A percentile compares a stretch with the other conserved stretches of the same genome.
These are phyloP conservation scores for Bradysia coprophila DNA, from an alignment of 1,140 invertebrate species.

Conservation along the genomic window DNA sequence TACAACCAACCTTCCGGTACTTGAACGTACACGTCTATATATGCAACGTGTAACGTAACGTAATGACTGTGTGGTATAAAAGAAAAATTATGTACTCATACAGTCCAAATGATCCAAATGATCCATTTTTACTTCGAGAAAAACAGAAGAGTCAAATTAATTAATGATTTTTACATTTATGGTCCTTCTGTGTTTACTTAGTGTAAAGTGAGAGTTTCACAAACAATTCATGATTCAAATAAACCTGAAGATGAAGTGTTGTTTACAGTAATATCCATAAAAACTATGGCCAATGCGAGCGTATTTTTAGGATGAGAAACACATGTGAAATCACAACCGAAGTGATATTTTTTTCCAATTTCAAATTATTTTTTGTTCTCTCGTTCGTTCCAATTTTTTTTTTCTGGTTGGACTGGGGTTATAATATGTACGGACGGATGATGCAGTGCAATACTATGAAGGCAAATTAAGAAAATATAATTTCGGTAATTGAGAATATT, in stretches of 20 bases:
- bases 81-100: no score
- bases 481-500: no score
- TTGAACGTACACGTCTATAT: no score
- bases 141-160: no score
- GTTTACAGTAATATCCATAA: background rate
- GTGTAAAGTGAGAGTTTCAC: background rate
- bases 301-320: background rate
- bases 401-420: background rate
- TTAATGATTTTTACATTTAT: background rate
- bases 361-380: no score
- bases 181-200: background rate
- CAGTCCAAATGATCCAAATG: no score
- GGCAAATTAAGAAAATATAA: background rate
- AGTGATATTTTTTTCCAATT: background rate
- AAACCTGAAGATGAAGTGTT: background rate
- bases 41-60: no score
- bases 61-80: no score
- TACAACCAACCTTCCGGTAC: no score
- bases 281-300: no score
- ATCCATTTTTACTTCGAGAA: no score
- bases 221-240: background rate
- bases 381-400: no score
- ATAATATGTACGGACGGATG: background rate
- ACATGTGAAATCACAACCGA: background rate
- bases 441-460: background rate